Evolutionary conservation across 1,140 invertebrate genomes (phyloP).

Genomic region (Drosophila auraria): DNA sequence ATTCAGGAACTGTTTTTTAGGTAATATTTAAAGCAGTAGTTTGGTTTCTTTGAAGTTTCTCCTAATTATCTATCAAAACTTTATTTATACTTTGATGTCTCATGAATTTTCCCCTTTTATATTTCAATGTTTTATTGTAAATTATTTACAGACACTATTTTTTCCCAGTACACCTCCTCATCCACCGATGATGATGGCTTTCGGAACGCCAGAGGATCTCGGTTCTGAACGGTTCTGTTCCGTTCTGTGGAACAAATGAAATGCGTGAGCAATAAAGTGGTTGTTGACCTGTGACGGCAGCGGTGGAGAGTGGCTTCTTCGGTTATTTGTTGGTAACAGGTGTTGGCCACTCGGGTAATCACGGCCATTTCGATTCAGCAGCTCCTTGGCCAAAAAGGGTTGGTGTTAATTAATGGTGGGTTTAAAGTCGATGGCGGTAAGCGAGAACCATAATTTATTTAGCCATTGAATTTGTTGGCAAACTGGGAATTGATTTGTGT

Average conservation of each 20-base stretch:
- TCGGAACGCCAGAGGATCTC: constrained; percentile 35
- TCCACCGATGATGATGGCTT: constrained; percentile 29
- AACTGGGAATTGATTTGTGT: constrained; percentile 40
- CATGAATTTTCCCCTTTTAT: not conserved
- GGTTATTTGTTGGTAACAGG: constrained; percentile 50
- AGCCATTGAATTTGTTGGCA: constrained; percentile 20
- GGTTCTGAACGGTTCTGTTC: constrained; percentile 22
- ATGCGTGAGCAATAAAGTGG: constrained; percentile 51
- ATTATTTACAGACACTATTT: not conserved
- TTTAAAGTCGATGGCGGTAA: constrained; percentile 43
- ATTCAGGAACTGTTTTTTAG: no score
- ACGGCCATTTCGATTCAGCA: constrained; percentile 27
- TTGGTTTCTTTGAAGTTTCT: no score
- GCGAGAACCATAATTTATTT: constrained; percentile 50
- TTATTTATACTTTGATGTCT: not conserved
- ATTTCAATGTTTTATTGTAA: no score
- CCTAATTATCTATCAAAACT: no score
- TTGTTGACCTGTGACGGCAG: constrained; percentile 45
- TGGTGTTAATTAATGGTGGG: constrained; percentile 48
- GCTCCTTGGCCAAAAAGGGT: constrained; percentile 35
- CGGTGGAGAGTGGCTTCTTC: constrained; percentile 1
- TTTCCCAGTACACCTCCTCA: not conserved
- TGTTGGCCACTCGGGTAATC: constrained; percentile 43
- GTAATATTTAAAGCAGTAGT: no score
- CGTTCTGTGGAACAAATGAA: constrained; percentile 37